Evolutionary conservation across 2,113 vertebrate genomes (phyloP), one percentile per base, ranked within the genome.

Genomic region (Suncus etruscus): DNA sequence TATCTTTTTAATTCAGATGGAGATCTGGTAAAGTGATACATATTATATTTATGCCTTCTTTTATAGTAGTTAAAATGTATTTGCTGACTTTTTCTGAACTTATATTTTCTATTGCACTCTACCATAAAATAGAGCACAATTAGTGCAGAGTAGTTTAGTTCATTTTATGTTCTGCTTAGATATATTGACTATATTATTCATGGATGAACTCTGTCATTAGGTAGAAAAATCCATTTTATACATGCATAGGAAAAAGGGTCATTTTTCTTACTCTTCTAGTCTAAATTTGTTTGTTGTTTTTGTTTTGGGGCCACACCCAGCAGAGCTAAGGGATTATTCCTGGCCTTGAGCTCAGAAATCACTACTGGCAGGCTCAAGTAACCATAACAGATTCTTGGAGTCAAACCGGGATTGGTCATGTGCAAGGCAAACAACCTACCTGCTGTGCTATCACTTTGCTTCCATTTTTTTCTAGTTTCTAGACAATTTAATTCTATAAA

Each of bases 71-170:
- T 39, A 39, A 39, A 39, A 39, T 39, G 39, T 39, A 39, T 39
- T 39, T 7, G n/a, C 80, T 90, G 74, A 65, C 45, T 31, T 48
- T 65, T 87, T 70, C 51, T 86, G 39, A 2, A 27, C 2, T 24
- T 32, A 1, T 79, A 39, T 77, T 91, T 95, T 91, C 8, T 51
- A 2, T 54, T 47, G 58, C 76, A 12, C 48, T 91, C 73, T 65
- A 39, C 14, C 73, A 32, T 77, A 82, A 45, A 85, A 75, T 87
- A 6, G 8, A 85, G 12, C 50, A 78, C 16, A 65, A 2, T 27
- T 14, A 29, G 80, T 73, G 3, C 47, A 76, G 11, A 32, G 9
- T 70, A 69, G 14, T 9, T 77, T 66, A n/a, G 3, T 7, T 86
- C 58, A 66, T 15, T 68, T 86, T 79, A 87, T 77, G 58, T 79